Conservation (phyloP, 1,140 invertebrate species). For the Drosophila pruinosa region DNA sequence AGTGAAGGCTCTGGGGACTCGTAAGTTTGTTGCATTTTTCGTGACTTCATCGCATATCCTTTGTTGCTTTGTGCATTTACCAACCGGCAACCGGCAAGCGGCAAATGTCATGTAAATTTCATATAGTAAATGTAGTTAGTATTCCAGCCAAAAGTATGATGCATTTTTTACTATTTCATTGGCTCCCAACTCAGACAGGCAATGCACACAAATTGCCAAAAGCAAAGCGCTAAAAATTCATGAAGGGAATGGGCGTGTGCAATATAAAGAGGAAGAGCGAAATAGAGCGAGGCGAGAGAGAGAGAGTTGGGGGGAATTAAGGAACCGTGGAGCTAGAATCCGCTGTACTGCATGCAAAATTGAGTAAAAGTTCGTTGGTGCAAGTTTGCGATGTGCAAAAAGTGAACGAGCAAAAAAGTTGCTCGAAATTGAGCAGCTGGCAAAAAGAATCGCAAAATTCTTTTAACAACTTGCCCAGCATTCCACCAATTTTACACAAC, state of each 20-base stretch:
- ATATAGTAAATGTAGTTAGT: constrained; percentile 70
- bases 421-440: constrained; percentile 54
- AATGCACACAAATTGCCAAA: constrained; percentile 37
- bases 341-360: constrained; percentile 34
- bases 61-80: constrained; percentile 2
- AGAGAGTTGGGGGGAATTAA: background rate
- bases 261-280: background rate
- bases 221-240: constrained; percentile 43
- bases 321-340: background rate
- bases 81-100: background rate
- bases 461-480: constrained; percentile 58
- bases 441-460: constrained; percentile 52
- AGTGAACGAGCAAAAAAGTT: constrained; percentile 49
- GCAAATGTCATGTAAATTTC: constrained; percentile 60
- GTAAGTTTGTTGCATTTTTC: background rate
- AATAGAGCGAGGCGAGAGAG: background rate
- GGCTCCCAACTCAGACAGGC: background rate
- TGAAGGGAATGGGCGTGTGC: background rate
- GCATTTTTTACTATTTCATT: constrained; percentile 68
- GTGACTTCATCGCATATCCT: constrained; percentile 16
- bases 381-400: constrained; percentile 16
- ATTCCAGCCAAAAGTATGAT: constrained; percentile 53
- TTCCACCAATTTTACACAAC: constrained; percentile 63
- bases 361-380: constrained; percentile 40
- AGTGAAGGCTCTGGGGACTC: background rate